phyloP scores from a whole-genome alignment of 1,140 invertebrate genomes.

The Parapsyche elsis region DNA sequence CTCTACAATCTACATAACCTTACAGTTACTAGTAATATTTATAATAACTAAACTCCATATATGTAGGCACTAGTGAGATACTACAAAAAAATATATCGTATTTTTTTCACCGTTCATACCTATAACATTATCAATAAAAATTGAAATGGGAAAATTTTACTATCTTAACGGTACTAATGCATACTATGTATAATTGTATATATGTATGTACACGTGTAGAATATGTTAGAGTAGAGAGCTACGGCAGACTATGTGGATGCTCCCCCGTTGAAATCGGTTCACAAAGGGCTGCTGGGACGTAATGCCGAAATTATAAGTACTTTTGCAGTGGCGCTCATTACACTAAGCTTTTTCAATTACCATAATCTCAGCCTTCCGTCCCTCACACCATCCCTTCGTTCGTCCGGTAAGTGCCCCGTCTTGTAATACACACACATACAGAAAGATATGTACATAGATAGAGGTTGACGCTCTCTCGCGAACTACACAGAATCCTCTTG shows the following conservation, averaged over 20 bases:
- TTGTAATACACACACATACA: too few relatives aligned
- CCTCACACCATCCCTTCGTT: not conserved
- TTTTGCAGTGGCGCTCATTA: slow-evolving; percentile 54
- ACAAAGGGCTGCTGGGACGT: slow-evolving; percentile 26
- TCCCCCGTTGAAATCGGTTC: slow-evolving; percentile 10
- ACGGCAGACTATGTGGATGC: not conserved
- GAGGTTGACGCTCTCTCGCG: not conserved
- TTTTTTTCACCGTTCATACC: too few relatives aligned
- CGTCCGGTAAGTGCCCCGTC: not conserved
- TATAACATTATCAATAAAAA: too few relatives aligned
- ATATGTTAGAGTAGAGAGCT: not conserved
- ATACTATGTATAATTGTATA: not conserved
- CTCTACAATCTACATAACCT: too few relatives aligned
- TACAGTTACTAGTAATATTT: too few relatives aligned
- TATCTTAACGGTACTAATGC: not conserved
- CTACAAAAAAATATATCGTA: too few relatives aligned
- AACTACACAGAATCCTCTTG: not conserved
- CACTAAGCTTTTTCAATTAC: slow-evolving; percentile 56
- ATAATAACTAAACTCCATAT: too few relatives aligned
- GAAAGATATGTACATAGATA: too few relatives aligned
- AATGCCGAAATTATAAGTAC: slow-evolving; percentile 51
- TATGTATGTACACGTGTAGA: not conserved
- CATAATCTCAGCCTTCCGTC: slow-evolving; percentile 48
- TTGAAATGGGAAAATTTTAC: not conserved
- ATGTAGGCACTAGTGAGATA: too few relatives aligned